These are phyloP conservation scores for Canis aureus DNA, from an alignment of 2,113 vertebrate genomes.

Conservation along the genomic window DNA sequence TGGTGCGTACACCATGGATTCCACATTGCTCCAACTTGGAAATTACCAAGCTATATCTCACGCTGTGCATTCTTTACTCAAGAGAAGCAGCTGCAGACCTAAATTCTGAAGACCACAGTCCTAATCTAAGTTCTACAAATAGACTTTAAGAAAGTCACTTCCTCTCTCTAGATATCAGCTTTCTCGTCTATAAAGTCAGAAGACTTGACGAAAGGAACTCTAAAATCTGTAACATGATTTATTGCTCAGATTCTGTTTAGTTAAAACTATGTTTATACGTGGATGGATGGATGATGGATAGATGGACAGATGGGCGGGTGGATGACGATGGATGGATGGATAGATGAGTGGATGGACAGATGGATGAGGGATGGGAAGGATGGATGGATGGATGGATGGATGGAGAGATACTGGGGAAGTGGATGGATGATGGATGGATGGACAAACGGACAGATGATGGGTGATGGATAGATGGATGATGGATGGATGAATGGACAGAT, in stretches of 20 bases:
- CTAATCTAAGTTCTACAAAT: not conserved
- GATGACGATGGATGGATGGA: not conserved
- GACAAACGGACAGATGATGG: not conserved
- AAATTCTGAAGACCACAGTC: not conserved
- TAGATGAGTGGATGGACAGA: not conserved
- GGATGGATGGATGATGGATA: not conserved
- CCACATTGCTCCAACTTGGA: accelerated
- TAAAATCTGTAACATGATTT: constrained; percentile 22
- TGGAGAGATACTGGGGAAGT: too few relatives aligned
- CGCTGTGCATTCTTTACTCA: not conserved
- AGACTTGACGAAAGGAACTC: not conserved
- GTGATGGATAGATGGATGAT: not conserved
- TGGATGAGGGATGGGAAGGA: not conserved
- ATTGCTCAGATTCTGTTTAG: not conserved
- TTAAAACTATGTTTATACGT: not conserved
- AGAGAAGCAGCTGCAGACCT: not conserved
- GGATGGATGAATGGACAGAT: not conserved
- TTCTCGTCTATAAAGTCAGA: not conserved
- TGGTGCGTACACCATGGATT: not conserved
- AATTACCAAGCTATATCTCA: not conserved
- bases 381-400: not conserved
- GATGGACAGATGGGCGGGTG: not conserved
- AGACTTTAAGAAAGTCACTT: not conserved
- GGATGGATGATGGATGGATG: not conserved
- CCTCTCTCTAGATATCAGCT: not conserved